Percentiles rank a stretch among this genome's conserved stretches.
phyloP scores from a whole-genome alignment of 2,113 vertebrate species.

The Paramisgurnus dabryanus region DNA sequence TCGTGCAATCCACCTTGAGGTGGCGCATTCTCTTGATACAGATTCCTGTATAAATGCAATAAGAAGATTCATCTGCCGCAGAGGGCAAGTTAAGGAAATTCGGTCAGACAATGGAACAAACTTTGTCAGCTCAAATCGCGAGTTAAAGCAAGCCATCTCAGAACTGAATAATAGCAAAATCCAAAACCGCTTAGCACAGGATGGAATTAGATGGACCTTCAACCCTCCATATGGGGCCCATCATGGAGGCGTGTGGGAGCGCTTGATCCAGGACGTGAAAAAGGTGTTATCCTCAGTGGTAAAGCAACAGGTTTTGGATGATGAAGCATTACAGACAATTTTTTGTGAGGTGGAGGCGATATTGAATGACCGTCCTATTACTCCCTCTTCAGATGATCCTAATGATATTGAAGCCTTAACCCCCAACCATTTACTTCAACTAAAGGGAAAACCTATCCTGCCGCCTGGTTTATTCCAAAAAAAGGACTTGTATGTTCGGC shows the following conservation, averaged over 20 bases:
- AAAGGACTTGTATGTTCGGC: too few relatives aligned
- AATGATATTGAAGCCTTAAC: neutral
- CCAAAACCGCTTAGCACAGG: too few relatives aligned
- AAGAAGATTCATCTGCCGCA: neutral
- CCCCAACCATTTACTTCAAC: neutral
- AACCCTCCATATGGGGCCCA: neutral
- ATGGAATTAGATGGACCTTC: neutral
- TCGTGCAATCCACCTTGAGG: neutral
- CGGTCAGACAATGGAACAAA: neutral
- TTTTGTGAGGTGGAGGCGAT: too few relatives aligned
- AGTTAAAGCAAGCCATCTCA: neutral
- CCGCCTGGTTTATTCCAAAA: too few relatives aligned
- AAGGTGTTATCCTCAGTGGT: too few relatives aligned
- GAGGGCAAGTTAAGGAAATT: neutral
- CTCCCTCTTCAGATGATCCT: neutral
- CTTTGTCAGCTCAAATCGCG: neutral
- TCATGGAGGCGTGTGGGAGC: neutral
- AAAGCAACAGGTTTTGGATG: too few relatives aligned
- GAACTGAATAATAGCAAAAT: neutral
- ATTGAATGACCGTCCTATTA: too few relatives aligned
- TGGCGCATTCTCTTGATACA: neutral
- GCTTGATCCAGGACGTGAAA: too few relatives aligned
- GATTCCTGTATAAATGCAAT: slow-evolving; percentile 7
- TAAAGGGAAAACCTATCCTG: too few relatives aligned
- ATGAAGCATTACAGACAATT: too few relatives aligned